phyloP scores from a whole-genome alignment of 2,797 vertebrate species.

The Aotus griseimembra region DNA sequence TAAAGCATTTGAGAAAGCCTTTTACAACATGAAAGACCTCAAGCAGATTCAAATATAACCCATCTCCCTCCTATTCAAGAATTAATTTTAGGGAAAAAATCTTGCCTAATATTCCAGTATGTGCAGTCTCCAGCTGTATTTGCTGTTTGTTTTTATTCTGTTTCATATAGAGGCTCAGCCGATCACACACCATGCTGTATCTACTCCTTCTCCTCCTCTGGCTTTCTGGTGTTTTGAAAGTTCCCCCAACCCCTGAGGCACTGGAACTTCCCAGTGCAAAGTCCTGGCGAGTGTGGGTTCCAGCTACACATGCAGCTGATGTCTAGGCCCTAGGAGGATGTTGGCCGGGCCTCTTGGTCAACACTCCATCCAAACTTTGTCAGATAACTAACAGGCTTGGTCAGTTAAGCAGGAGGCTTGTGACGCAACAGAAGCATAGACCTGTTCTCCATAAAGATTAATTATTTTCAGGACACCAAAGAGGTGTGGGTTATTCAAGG shows the following conservation, averaged over 20 bases:
- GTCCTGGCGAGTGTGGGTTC: background rate
- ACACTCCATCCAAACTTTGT: too few species aligned
- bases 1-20: background rate
- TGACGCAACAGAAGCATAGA: background rate
- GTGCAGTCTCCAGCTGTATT: background rate
- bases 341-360: background rate
- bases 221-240: background rate
- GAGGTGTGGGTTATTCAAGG: background rate
- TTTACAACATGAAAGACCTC: constrained; percentile 27
- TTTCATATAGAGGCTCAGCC: background rate
- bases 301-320: fast-evolving
- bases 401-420: background rate
- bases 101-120: background rate
- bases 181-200: fast-evolving
- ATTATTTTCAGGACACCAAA: constrained; percentile 3
- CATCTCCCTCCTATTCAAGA: background rate
- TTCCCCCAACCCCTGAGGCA: too few species aligned
- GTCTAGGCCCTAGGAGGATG: background rate
- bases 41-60: constrained; percentile 5
- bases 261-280: background rate
- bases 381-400: background rate
- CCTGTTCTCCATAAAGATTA: background rate
- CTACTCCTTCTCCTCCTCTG: background rate
- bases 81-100: background rate
- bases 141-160: background rate